A percentile compares a stretch with the other conserved stretches of the same genome.
Conservation (phyloP, 1,140 invertebrate species). For the Protaetia brevitarsis region DNA sequence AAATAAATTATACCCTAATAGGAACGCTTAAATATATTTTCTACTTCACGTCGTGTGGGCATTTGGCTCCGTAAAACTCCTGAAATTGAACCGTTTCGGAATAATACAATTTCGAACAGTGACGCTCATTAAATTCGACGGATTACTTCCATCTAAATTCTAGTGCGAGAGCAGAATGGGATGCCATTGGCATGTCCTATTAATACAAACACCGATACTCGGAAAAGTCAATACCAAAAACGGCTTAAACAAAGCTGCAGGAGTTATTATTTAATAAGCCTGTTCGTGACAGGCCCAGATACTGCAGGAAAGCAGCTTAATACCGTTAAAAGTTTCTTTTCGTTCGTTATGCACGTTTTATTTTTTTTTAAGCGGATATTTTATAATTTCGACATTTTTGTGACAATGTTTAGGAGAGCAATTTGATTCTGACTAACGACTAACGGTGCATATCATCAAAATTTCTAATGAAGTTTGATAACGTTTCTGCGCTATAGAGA, state of each 20-base stretch:
- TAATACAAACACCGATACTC: not conserved
- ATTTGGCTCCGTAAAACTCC: not conserved
- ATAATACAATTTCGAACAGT: not conserved
- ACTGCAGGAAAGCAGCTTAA: not conserved
- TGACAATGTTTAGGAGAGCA: not conserved
- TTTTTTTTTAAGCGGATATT: not conserved
- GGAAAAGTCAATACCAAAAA: not conserved
- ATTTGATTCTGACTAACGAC: not conserved
- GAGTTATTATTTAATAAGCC: conserved; percentile 12
- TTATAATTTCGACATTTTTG: too few species aligned
- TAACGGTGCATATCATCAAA: too few species aligned
- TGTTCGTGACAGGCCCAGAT: conserved; percentile 11
- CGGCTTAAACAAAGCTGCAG: not conserved
- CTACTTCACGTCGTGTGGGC: too few species aligned
- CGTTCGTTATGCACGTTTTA: not conserved
- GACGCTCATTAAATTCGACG: not conserved
- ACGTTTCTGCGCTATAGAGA: too few species aligned
- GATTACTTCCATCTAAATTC: not conserved
- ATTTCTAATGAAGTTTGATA: too few species aligned
- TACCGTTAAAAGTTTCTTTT: conserved; percentile 1
- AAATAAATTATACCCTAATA: too few species aligned
- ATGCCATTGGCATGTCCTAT: not conserved
- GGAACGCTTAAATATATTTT: too few species aligned
- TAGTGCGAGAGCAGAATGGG: not conserved
- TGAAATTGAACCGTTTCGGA: not conserved